Base-by-base conservation (phyloP, 2,888 invertebrate species). In the Hyles lineata region DNA sequence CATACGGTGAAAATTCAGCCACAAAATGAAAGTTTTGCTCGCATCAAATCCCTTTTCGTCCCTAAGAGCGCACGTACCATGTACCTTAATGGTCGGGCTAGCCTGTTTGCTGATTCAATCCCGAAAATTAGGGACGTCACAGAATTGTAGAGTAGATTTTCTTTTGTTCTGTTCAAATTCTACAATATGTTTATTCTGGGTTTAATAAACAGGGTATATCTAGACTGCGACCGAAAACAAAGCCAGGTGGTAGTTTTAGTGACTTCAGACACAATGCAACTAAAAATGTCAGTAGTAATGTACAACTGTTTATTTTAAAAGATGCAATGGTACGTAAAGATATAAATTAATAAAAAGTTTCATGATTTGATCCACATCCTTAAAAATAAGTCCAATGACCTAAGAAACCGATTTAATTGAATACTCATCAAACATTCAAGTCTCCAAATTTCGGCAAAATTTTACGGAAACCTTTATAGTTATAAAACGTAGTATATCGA, bases 121-220 rank as follows among this genome's bases (percentile, higher is more conserved):
- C 77, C 77, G 75, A 80, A 80, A 84, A 84, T 82, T 82, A 80
- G 77, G 71, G 76, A 78, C 76, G 80, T 79, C 78, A 78, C 76
- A 79, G 74, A 76, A 81, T 80, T 82, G 82, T 83, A 81, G 77
- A 77, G 80, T 59, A 43, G 43, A 43, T 43, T 43, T 43, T 21
- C 35, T 50, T 50, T 23, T 67, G 50, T 50, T 50, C 15, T 23
- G 21, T 23, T 21, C 21, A 50, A 50, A 67, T 61, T 17, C 19
- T 61, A 19, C 43, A 35, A 35, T 3, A 17, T 29, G 17, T 19
- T 7, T 61, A 5, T 61, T 29, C 25, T 32, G 55, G 17, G 55
- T 55, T 50, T 29, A 29, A 29, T 29, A 29, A 29, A 29, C 29
- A 29, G 29, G 29, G 3, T 29, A 29, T 29, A 29, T 29, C 5